These are phyloP conservation scores for Pteruthius melanotis DNA, from an alignment of 2,113 vertebrate genomes.

Conservation along the genomic window DNA sequence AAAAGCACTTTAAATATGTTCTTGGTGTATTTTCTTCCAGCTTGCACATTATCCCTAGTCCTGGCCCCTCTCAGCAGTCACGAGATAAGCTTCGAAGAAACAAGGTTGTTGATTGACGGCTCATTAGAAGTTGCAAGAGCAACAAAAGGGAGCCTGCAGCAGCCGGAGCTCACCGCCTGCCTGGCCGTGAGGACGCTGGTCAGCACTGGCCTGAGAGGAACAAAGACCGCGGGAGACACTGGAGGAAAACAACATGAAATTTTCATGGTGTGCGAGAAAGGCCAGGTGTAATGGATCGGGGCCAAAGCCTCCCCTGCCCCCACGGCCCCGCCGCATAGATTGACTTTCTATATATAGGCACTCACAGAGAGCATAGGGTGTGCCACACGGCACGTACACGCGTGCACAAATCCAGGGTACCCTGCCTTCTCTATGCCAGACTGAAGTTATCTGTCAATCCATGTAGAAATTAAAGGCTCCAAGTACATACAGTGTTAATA, in stretches of 20 bases:
- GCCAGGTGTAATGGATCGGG: slow-evolving; percentile 68
- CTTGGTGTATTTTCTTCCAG: not conserved
- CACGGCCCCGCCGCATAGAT: not conserved
- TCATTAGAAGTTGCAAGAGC: slow-evolving; percentile 62
- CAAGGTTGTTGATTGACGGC: slow-evolving; percentile 58
- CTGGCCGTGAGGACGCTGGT: slow-evolving; percentile 57
- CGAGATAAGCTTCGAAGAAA: slow-evolving; percentile 55
- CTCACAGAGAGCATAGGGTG: not conserved
- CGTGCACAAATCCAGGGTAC: not conserved
- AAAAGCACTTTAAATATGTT: not conserved
- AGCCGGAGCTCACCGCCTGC: not conserved
- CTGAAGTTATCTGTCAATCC: not conserved
- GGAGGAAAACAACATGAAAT: slow-evolving; percentile 69
- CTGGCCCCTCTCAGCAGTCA: slow-evolving; percentile 40
- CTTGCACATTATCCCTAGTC: not conserved
- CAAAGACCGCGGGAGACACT: slow-evolving; percentile 61
- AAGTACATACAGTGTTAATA: not conserved
- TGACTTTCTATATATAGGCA: slow-evolving; percentile 54
- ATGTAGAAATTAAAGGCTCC: not conserved
- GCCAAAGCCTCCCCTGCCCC: slow-evolving; percentile 47
- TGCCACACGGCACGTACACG: not conserved
- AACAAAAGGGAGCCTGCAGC: slow-evolving; percentile 49
- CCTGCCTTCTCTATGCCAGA: not conserved
- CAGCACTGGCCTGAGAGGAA: slow-evolving; percentile 68
- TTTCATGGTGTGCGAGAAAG: slow-evolving; percentile 68